Base-by-base conservation (phyloP, 2,888 invertebrate species). In the Eledona agricola region DNA sequence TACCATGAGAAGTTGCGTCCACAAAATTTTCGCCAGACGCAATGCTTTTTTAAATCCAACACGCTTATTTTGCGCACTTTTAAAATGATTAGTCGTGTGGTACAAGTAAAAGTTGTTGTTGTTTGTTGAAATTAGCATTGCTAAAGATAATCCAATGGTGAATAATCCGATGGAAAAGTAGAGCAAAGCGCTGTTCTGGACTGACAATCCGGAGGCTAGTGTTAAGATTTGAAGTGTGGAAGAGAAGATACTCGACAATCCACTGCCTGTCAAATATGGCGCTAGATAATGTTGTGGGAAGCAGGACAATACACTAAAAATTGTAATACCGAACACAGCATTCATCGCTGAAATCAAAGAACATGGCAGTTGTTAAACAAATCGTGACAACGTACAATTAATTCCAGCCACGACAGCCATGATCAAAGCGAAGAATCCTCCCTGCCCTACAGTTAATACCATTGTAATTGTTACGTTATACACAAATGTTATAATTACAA, bases 401-500 rank as follows among this genome's bases (percentile, higher is more conserved):
- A 45, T 42, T 7, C 29, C 29, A 4, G 31, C 19, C 2, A 31
- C 31, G 15, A 42, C 22, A 2, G 4, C 20, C 34, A 45, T 34
- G 4, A 34, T 28, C 11, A 45, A 7, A 4, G 15, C 45, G 9
- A 45, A 45, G 16, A 45, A 45, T 4, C 13, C 17, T 11, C 11
- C 34, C 34, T 45, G 45, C 45, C 45, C 45, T 45, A 31, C 10
- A 42, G 11, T 1, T 22, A 7, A 22, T 10, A 22, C 4, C 6
- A 35, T n/a, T n/a, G n/a, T 4, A 35, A 35, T 7, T 7, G 9
- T 2, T 15, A n/a, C 10, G 13, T 40, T n/a, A 32, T 31, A 12
- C 1, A 13, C 5, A 23, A n/a, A 32, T 9, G 7, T 19, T 19
- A 19, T n/a, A 11, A 42, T 55, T 50, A 58, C 58, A 58, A 20